Base-by-base conservation (phyloP, 2,113 vertebrate species). In the Hemiprocne comata region DNA sequence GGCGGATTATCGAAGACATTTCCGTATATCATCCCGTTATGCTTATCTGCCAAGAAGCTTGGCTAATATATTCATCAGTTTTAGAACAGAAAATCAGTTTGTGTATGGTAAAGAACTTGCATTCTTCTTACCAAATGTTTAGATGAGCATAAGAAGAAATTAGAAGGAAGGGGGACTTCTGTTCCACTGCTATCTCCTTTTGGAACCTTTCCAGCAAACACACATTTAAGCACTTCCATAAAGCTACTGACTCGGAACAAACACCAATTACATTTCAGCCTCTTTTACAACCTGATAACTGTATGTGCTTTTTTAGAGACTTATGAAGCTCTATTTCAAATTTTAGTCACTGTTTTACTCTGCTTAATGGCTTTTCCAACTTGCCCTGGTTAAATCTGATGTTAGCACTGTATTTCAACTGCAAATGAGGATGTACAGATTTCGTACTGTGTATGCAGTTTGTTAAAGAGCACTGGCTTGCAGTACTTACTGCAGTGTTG, bases 251-350 rank as follows among this genome's bases (percentile, higher is more conserved):
- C 71, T 91, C 65, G 40, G 67, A 94, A 95, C 72, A 89, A 93
- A 73, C 80, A 69, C 46, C 60, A 89, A 66, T 80, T 81, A 69
- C 82, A 51, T 77, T 93, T 95, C 85, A 95, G 12, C 29, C 62
- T 84, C 53, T 94, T 96, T 96, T 94, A 95, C 81, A 90, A 88
- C 36, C 38, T 90, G 87, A 75, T 88, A 95, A 94, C 87, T 71
- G 57, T 70, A 29, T 62, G 40, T 92, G 57, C n/a, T 53, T 84
- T 95, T 77, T 64, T 18, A 74, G 48, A 46, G 53, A 76, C 74
- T 83, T 87, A 36, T 0, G 67, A 73, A 79, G 26, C 36, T 83
- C 58, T 53, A 13, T 83, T 96, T 87, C 75, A 87, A 89, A 26
- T 11, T 67, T n/a, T 54, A 94, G 33, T 55, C 34, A n/a, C 34